Percentiles rank a stretch among this genome's conserved stretches.
Evolutionary conservation across 2,888 invertebrate genomes (phyloP).

Genomic region (Spodoptera picta): DNA sequence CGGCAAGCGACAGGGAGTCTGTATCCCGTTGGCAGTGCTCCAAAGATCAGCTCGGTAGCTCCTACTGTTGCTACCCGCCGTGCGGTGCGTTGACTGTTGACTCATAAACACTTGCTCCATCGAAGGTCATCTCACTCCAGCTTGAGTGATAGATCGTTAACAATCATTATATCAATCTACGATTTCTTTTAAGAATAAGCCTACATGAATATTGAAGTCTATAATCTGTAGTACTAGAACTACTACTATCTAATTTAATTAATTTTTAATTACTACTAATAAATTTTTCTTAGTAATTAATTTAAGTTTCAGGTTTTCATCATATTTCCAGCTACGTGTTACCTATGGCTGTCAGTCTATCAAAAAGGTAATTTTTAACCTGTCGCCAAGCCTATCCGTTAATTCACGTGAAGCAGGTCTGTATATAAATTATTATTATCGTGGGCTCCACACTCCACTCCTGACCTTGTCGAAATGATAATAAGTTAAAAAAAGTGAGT

Average conservation of each 20-base stretch:
- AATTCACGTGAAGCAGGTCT: conserved; percentile 2
- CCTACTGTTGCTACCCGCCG: conserved; percentile 49
- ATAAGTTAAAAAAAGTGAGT: conserved; percentile 29
- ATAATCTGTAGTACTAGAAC: no score
- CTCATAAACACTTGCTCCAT: conserved; percentile 42
- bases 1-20: conserved; percentile 47
- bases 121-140: conserved; percentile 39
- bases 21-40: conserved; percentile 44
- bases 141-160: conserved; percentile 26
- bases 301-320: no score
- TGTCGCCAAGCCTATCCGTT: conserved; percentile 18
- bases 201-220: no score
- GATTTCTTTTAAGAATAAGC: no score
- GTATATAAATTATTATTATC: conserved; percentile 5
- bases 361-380: no score
- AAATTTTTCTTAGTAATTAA: no score
- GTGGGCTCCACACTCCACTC: conserved; percentile 9
- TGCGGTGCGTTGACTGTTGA: conserved; percentile 51
- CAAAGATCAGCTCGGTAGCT: conserved; percentile 31
- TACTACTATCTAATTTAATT: no score
- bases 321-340: no score
- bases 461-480: conserved; percentile 44
- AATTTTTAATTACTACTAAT: no score
- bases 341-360: no score
- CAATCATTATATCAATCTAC: background rate